These are phyloP conservation scores for Baccha elongata DNA, from an alignment of 2,888 invertebrate genomes.

Conservation along the genomic window DNA sequence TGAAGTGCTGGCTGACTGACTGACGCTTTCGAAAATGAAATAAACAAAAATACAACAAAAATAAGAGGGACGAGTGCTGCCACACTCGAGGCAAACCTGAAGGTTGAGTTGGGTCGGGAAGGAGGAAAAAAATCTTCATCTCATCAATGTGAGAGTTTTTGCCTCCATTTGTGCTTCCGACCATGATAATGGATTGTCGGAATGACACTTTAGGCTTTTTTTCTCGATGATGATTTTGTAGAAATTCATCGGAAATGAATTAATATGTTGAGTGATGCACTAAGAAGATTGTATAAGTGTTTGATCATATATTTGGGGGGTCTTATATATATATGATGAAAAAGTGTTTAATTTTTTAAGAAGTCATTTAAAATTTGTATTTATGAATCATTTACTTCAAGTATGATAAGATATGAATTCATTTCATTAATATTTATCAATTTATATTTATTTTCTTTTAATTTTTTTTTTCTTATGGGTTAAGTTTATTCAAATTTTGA, in stretches of 20 bases:
- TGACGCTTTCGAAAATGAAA: slow-evolving; percentile 42
- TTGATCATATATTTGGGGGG: slow-evolving; percentile 56
- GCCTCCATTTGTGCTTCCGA: slow-evolving; percentile 57
- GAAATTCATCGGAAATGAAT: slow-evolving; percentile 72
- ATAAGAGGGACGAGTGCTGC: slow-evolving; percentile 26
- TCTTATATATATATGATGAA: slow-evolving; percentile 5
- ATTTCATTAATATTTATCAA: not conserved
- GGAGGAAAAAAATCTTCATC: slow-evolving; percentile 31
- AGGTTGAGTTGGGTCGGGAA: slow-evolving; percentile 19
- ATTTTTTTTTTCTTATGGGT: not conserved
- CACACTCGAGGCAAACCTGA: slow-evolving; percentile 35
- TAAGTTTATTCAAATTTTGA: not conserved
- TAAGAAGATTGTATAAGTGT: slow-evolving; percentile 34
- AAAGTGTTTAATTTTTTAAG: slow-evolving; percentile 9
- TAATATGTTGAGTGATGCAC: slow-evolving; percentile 67
- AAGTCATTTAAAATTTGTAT: slow-evolving; percentile 26
- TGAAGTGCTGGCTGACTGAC: slow-evolving; percentile 55
- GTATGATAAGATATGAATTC: slow-evolving; percentile 4
- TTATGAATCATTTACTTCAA: slow-evolving; percentile 30
- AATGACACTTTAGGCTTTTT: slow-evolving; percentile 67
- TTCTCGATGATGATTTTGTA: slow-evolving; percentile 53
- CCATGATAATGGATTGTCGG: slow-evolving; percentile 64
- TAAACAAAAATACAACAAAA: slow-evolving; percentile 9
- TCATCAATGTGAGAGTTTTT: slow-evolving; percentile 65
- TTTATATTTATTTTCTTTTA: not conserved